Conservation (phyloP, 2,113 vertebrate species). For the Clarias gariepinus region DNA sequence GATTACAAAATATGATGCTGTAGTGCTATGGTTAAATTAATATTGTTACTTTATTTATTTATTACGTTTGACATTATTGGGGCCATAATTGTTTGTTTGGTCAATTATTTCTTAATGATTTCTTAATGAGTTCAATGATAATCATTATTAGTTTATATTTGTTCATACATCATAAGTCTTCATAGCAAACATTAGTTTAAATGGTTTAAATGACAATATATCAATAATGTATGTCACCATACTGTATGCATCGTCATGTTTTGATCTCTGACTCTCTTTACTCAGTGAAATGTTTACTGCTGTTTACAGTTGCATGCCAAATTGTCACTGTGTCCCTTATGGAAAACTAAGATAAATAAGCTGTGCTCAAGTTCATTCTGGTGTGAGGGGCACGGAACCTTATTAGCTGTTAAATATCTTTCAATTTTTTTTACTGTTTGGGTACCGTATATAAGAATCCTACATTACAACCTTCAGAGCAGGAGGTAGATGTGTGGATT, state of each 20-base stretch:
- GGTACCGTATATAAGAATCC: not conserved
- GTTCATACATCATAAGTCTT: not conserved
- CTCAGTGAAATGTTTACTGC: not conserved
- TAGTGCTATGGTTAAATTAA: not conserved
- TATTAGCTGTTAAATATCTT: not conserved
- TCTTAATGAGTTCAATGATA: not conserved
- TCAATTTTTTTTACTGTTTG: not conserved
- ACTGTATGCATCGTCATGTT: not conserved
- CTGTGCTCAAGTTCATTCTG: not conserved
- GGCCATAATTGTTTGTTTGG: not conserved
- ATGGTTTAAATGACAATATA: not conserved
- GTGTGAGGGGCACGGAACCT: not conserved
- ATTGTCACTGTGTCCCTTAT: not conserved
- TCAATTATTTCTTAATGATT: not conserved
- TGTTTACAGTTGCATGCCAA: not conserved
- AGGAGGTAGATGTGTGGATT: not conserved
- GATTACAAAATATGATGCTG: not conserved
- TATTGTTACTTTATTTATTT: not conserved
- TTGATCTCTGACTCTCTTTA: not conserved
- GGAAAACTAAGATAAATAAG: not conserved
- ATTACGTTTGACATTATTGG: not conserved
- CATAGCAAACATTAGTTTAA: not conserved
- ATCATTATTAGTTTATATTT: not conserved
- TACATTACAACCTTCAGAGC: conserved; percentile 5
- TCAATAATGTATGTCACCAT: not conserved